phyloP scores from a whole-genome alignment of 2,797 vertebrate species.

The Myiotriccus ornatus region DNA sequence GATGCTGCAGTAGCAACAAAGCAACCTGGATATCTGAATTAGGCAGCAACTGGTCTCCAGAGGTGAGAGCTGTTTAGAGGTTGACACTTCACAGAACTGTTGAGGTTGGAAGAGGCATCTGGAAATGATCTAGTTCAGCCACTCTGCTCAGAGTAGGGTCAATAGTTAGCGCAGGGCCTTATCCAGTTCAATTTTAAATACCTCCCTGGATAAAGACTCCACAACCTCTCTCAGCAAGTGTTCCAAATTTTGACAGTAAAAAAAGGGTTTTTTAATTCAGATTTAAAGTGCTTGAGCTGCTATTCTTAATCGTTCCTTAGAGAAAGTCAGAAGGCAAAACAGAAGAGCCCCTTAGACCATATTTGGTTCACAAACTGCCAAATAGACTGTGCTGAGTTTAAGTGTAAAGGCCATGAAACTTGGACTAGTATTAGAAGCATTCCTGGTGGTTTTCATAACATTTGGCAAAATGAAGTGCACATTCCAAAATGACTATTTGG shows the following conservation, averaged over 20 bases:
- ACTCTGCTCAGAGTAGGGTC: not conserved
- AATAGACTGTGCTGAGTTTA: not conserved
- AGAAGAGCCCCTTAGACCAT: not conserved
- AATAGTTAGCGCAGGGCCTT: not conserved
- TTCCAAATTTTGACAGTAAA: not conserved
- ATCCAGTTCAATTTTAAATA: not conserved
- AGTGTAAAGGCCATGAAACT: not conserved
- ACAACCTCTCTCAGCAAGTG: not conserved
- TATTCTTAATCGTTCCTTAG: not conserved
- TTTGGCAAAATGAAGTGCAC: not conserved
- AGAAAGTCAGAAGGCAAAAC: not conserved
- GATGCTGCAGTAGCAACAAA: not conserved
- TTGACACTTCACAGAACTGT: not conserved
- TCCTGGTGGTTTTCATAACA: not conserved
- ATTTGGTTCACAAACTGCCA: not conserved
- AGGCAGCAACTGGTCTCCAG: not conserved
- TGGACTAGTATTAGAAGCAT: not conserved
- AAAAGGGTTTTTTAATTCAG: not conserved
- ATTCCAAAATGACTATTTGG: conserved; percentile 3
- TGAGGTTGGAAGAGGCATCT: not conserved
- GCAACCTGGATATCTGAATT: not conserved
- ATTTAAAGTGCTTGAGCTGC: not conserved
- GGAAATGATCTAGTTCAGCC: not conserved
- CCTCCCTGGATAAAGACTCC: not conserved
- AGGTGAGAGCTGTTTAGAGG: not conserved